These are phyloP conservation scores for Macaria liturata DNA, from an alignment of 2,888 invertebrate genomes.

Conservation along the genomic window DNA sequence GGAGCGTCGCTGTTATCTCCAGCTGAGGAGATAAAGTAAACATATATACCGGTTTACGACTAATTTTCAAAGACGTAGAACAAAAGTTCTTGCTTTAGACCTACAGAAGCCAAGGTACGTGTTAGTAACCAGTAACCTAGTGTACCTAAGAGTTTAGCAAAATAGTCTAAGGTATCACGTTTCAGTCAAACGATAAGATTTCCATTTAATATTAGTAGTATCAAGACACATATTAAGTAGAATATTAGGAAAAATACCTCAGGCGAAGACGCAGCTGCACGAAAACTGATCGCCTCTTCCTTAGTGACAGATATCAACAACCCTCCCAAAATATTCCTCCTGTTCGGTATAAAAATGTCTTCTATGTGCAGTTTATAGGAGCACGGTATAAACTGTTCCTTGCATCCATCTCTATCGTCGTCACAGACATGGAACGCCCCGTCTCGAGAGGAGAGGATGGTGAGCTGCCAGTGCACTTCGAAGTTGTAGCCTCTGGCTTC, in stretches of 20 bases:
- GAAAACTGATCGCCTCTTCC: constrained; percentile 61
- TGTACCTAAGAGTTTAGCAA: too few species aligned
- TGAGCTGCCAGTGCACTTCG: constrained; percentile 67
- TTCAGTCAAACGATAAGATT: too few species aligned
- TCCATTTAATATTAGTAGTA: too few species aligned
- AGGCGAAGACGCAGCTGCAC: constrained; percentile 56
- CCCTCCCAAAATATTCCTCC: constrained; percentile 68
- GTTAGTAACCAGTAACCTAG: too few species aligned
- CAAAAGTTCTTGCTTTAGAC: too few species aligned
- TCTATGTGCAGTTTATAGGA: constrained; percentile 60
- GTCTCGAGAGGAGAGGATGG: constrained; percentile 53
- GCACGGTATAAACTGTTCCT: constrained; percentile 44
- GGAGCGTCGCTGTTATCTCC: constrained; percentile 62
- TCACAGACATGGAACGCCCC: constrained; percentile 67
- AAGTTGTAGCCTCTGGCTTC: constrained; percentile 35
- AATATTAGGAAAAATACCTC: too few species aligned
- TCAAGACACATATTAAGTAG: too few species aligned
- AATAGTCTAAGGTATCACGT: too few species aligned
- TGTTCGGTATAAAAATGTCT: constrained; percentile 69
- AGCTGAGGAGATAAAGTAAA: too few species aligned
- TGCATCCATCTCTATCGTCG: constrained; percentile 51
- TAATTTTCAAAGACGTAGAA: too few species aligned
- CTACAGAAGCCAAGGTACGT: too few species aligned
- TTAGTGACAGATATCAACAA: constrained; percentile 57
- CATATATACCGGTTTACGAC: too few species aligned